Percentiles rank a stretch among this genome's conserved stretches.
Evolutionary conservation across 2,888 invertebrate species (phyloP).

Genomic region (Scaptomyza caliginosa): DNA sequence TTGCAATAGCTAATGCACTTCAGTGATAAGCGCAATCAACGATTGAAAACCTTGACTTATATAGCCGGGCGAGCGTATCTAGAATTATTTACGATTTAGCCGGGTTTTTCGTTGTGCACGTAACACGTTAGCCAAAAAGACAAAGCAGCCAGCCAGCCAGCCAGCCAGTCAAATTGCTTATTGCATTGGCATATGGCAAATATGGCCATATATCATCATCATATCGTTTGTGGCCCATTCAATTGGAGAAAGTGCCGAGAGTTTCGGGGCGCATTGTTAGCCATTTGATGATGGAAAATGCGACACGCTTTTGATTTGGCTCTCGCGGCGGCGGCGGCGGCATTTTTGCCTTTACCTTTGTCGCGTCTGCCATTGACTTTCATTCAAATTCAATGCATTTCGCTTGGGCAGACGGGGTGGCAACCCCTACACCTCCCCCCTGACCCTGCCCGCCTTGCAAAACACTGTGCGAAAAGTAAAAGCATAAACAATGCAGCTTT

Average conservation of each 20-base stretch:
- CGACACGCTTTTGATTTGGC: conserved; percentile 68
- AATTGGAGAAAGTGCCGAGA: conserved; percentile 56
- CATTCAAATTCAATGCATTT: conserved; percentile 66
- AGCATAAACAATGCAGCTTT: conserved; percentile 52
- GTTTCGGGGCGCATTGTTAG: conserved; percentile 45
- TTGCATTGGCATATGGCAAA: conserved; percentile 12
- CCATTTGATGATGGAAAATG: conserved; percentile 59
- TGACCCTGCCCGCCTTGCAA: too few relatives aligned
- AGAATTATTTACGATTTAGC: conserved; percentile 38
- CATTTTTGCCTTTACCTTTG: conserved; percentile 17
- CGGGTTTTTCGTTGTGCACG: conserved; percentile 2
- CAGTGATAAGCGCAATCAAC: conserved; percentile 35
- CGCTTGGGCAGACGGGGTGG: background rate
- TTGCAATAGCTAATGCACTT: conserved; percentile 25
- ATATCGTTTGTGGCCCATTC: conserved; percentile 33
- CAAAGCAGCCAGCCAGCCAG: background rate
- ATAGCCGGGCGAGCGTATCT: conserved; percentile 26
- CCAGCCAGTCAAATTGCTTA: conserved; percentile 24
- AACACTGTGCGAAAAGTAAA: conserved; percentile 55
- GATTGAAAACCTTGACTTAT: conserved; percentile 62
- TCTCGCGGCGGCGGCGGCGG: background rate
- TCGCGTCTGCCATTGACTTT: conserved; percentile 62
- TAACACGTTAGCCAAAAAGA: background rate
- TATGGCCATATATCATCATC: conserved; percentile 23
- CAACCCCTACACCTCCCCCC: too few relatives aligned